These are phyloP conservation scores for Marasmarcha lunaedactyla DNA, from an alignment of 2,888 invertebrate species.

Conservation along the genomic window DNA sequence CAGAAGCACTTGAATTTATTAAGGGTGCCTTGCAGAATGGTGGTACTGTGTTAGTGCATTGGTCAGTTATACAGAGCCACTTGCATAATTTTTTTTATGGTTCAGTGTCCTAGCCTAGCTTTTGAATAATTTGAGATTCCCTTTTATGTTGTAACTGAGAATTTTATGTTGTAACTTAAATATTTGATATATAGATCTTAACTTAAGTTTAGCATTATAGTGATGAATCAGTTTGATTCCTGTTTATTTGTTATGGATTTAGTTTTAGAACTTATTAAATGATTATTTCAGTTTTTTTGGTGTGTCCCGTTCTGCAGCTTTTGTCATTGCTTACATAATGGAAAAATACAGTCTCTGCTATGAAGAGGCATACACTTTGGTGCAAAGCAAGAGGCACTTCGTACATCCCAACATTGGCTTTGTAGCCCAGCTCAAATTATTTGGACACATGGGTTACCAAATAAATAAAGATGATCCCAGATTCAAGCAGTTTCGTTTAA, in stretches of 20 bases:
- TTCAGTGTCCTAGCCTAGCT: no score
- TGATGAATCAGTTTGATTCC: no score
- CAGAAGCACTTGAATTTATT: slow-evolving; percentile 83
- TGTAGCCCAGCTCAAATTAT: slow-evolving; percentile 81
- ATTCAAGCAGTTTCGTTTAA: slow-evolving; percentile 82
- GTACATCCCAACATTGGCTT: slow-evolving; percentile 87
- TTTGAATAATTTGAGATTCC: no score
- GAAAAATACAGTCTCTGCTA: slow-evolving; percentile 81
- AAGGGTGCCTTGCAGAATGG: slow-evolving; percentile 68
- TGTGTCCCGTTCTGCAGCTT: slow-evolving; percentile 89
- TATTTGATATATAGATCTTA: no score
- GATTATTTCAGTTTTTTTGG: slow-evolving; percentile 80
- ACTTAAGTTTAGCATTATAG: no score
- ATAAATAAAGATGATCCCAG: slow-evolving; percentile 77
- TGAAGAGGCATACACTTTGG: slow-evolving; percentile 75
- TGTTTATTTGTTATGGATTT: no score
- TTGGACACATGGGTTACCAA: slow-evolving; percentile 80
- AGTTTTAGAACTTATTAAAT: no score
- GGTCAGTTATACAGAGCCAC: no score
- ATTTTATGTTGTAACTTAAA: no score
- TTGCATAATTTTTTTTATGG: neutral
- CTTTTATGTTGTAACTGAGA: no score
- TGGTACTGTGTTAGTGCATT: slow-evolving; percentile 87
- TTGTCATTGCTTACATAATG: slow-evolving; percentile 91
- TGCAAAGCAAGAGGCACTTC: slow-evolving; percentile 78